Evolutionary conservation across 2,888 invertebrate species (phyloP).

Genomic region (Stegana nigrithorax): DNA sequence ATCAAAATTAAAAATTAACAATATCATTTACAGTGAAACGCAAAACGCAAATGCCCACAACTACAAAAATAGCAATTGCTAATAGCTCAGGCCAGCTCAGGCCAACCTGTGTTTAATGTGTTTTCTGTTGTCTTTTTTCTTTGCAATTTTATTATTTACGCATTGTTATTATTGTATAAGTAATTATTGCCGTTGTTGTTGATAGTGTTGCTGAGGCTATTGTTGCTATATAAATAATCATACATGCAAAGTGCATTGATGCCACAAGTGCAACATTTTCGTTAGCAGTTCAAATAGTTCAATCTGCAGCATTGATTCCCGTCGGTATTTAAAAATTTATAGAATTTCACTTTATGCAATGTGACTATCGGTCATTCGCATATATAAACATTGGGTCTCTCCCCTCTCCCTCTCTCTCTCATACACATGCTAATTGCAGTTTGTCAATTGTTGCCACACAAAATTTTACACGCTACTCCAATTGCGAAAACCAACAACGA

Average conservation of each 20-base stretch:
- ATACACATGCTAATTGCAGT: slow-evolving; percentile 7
- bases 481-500: too few relatives aligned
- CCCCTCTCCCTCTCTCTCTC: background rate
- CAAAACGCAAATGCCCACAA: background rate
- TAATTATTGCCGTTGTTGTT: slow-evolving; percentile 16
- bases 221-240: slow-evolving; percentile 12
- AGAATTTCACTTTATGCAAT: background rate
- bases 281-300: too few relatives aligned
- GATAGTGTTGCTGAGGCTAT: background rate
- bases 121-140: too few relatives aligned
- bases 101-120: too few relatives aligned
- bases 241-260: slow-evolving; percentile 18
- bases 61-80: background rate
- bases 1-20: slow-evolving; percentile 5
- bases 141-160: too few relatives aligned
- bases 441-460: slow-evolving; percentile 8
- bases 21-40: background rate
- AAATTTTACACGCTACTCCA: background rate
- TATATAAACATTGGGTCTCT: background rate
- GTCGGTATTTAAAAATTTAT: slow-evolving; percentile 9
- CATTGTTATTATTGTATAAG: slow-evolving; percentile 6
- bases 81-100: background rate
- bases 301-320: slow-evolving; percentile 5
- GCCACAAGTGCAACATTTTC: slow-evolving; percentile 18
- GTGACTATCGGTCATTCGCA: too few relatives aligned